Evolutionary conservation across 2,113 vertebrate genomes (phyloP), one percentile per base, ranked within the genome.

Genomic region (Entomyzon cyanotis): DNA sequence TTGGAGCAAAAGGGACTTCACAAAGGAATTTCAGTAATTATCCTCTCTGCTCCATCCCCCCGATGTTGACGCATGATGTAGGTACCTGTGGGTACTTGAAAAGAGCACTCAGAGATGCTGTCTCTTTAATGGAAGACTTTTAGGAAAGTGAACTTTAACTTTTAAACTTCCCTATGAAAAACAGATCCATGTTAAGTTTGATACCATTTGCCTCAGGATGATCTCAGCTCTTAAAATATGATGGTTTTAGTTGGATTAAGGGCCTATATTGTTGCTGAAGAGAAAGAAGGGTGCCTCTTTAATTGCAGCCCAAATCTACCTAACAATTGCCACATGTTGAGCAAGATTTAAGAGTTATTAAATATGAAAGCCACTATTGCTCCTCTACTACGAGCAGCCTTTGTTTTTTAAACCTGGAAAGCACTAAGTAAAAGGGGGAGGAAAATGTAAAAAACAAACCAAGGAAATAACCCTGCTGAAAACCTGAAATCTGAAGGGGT

Each of bases 281-380:
- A 98, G 95, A 97, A 97, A 95, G 96, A 97, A 97, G 97, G 95
- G 97, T 97, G 94, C 97, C 97, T 97, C 95, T 42, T 83, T 98
- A 98, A 98, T 98, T 98, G 97, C 97, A 96, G 96, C 92, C 97
- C 98, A 98, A 98, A 98, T 97, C 97, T 95, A 90, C 94, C 97
- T 98, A 98, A 98, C 98, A 98, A 98, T 97, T 98, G 98, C 98
- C 97, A 98, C 96, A 97, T 98, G 98, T 98, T 96, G 96, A 97
- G 85, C 87, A 95, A 97, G 95, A 95, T 95, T 97, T 97, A 97
- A 96, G 87, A 97, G 95, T 97, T 98, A 98, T 98, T 98, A 98
- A 97, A 96, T 96, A 97, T 97, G 97, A 98, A 96, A 82, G 44
- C 94, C 94, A 52, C 91, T 96, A 95, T 97, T 96, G 89, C 96